Evolutionary conservation across 2,888 invertebrate species (phyloP).

Genomic region (Aethes cnicana): DNA sequence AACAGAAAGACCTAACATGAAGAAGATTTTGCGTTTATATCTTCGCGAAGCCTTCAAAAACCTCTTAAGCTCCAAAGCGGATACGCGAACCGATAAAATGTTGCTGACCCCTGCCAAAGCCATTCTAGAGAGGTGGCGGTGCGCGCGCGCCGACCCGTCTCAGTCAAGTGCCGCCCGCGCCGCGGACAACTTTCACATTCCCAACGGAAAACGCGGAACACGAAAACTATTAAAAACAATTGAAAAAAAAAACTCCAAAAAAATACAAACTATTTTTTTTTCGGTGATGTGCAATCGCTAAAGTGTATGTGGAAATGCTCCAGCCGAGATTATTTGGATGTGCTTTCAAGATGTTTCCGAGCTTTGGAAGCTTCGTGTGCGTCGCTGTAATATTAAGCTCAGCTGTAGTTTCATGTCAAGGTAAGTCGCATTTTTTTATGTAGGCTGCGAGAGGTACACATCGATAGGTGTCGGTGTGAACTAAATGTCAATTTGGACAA

Average conservation of each 20-base stretch:
- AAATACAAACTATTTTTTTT: slow-evolving; percentile 26
- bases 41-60: too few relatives aligned
- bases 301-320: slow-evolving; percentile 65
- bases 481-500: neutral
- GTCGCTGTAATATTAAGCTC: slow-evolving; percentile 49
- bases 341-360: slow-evolving; percentile 53
- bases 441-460: slow-evolving; percentile 3
- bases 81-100: slow-evolving; percentile 35
- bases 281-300: slow-evolving; percentile 38
- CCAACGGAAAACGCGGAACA: slow-evolving; percentile 31
- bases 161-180: slow-evolving; percentile 60
- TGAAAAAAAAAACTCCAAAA: neutral
- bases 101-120: slow-evolving; percentile 36
- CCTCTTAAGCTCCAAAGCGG: too few relatives aligned
- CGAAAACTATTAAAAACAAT: neutral
- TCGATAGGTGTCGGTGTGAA: too few relatives aligned
- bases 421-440: slow-evolving; percentile 50
- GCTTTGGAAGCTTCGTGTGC: slow-evolving; percentile 46
- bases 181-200: slow-evolving; percentile 37
- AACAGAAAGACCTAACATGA: too few relatives aligned
- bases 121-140: slow-evolving; percentile 44
- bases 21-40: too few relatives aligned
- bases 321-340: slow-evolving; percentile 70
- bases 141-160: slow-evolving; percentile 47
- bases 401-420: slow-evolving; percentile 69